These are phyloP conservation scores for Harpalus rubripes DNA, from an alignment of 2,888 invertebrate genomes.

Conservation along the genomic window DNA sequence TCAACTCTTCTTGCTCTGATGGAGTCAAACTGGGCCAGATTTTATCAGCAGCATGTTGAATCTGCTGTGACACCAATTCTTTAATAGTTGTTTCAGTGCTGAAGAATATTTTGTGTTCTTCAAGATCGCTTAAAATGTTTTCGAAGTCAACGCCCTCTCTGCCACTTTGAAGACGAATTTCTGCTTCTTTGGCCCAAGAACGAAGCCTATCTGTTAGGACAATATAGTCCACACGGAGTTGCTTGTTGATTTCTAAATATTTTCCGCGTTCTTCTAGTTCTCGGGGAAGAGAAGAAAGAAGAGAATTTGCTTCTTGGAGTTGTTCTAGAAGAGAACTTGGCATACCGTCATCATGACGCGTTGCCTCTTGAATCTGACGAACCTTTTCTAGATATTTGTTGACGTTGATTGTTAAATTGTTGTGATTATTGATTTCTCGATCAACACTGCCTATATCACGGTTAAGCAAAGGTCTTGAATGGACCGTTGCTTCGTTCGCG, in stretches of 20 bases:
- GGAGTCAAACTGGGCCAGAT: constrained; percentile 92
- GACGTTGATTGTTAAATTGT: constrained; percentile 84
- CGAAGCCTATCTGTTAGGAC: constrained; percentile 88
- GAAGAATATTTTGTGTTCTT: constrained; percentile 93
- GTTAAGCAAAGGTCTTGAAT: constrained; percentile 89
- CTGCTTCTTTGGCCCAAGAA: constrained; percentile 91
- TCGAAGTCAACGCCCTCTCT: constrained; percentile 94
- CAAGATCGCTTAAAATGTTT: constrained; percentile 89
- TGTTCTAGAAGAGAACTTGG: constrained; percentile 90
- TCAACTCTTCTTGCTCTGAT: constrained; percentile 90
- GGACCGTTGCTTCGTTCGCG: constrained; percentile 88
- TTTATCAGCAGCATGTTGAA: constrained; percentile 91
- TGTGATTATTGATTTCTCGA: constrained; percentile 88
- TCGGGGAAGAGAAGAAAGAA: constrained; percentile 87
- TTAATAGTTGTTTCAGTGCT: constrained; percentile 88
- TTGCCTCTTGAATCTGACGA: constrained; percentile 84
- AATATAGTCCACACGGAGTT: constrained; percentile 87
- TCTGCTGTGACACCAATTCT: constrained; percentile 88
- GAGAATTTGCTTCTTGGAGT: constrained; percentile 90
- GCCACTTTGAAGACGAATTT: constrained; percentile 86
- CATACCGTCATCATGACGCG: constrained; percentile 87
- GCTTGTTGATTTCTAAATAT: constrained; percentile 89
- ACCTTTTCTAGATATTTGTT: constrained; percentile 85
- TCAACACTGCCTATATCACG: constrained; percentile 89
- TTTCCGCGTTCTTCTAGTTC: constrained; percentile 90